These are phyloP conservation scores for Bradysia coprophila DNA, from an alignment of 1,140 invertebrate species.

Conservation along the genomic window DNA sequence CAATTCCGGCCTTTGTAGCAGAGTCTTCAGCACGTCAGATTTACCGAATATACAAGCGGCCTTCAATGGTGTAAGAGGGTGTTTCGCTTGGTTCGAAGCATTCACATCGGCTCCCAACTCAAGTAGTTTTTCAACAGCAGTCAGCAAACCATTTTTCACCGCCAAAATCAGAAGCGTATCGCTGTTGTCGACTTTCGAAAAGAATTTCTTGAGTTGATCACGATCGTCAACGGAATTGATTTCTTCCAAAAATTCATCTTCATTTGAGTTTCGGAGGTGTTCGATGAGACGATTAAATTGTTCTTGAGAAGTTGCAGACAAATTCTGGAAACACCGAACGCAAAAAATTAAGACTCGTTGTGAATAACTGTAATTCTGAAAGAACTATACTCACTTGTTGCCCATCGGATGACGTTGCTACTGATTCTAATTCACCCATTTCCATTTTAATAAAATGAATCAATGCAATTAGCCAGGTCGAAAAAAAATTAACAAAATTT, in stretches of 20 bases:
- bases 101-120: slow-evolving; percentile 31
- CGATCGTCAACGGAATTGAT: slow-evolving; percentile 16
- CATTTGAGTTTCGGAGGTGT: slow-evolving; percentile 32
- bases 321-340: too few species aligned
- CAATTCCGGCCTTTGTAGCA: slow-evolving; percentile 28
- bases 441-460: too few species aligned
- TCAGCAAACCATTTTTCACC: slow-evolving; percentile 34
- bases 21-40: slow-evolving; percentile 34
- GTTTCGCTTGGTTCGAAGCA: slow-evolving; percentile 2
- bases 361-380: too few species aligned
- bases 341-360: too few species aligned
- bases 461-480: too few species aligned
- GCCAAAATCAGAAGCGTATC: slow-evolving; percentile 36
- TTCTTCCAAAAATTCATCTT: slow-evolving; percentile 33
- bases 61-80: slow-evolving; percentile 6
- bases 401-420: too few species aligned
- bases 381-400: too few species aligned
- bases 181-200: slow-evolving; percentile 28
- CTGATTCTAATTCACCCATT: too few species aligned
- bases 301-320: too few species aligned
- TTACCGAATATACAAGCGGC: slow-evolving; percentile 36
- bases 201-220: slow-evolving; percentile 7
- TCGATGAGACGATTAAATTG: slow-evolving; percentile 29
- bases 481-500: too few species aligned
- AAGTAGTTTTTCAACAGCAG: slow-evolving; percentile 33